phyloP scores from a whole-genome alignment of 2,888 invertebrate species.

The Trisateles emortualis region DNA sequence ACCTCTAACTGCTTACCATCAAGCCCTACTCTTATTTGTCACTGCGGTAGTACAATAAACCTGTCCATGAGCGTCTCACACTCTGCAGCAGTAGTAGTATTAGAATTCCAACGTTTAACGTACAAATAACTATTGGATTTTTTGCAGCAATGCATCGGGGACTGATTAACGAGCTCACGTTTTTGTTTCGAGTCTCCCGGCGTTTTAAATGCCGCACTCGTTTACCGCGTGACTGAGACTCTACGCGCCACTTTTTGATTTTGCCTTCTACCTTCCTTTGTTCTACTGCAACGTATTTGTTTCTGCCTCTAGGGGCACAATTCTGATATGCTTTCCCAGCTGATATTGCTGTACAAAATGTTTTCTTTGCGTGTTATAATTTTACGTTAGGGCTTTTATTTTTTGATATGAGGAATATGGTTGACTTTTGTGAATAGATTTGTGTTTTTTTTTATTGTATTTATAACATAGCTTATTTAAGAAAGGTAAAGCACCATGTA shows the following conservation, averaged over 20 bases:
- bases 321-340: constrained; percentile 4
- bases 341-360: constrained; percentile 1
- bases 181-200: constrained; percentile 23
- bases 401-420: not conserved
- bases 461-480: too few species aligned
- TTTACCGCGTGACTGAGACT: constrained; percentile 38
- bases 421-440: not conserved
- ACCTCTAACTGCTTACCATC: too few species aligned
- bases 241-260: constrained; percentile 36
- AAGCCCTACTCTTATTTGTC: too few species aligned
- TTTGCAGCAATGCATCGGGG: constrained; percentile 38
- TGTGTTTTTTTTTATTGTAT: too few species aligned
- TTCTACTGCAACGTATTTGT: constrained; percentile 29
- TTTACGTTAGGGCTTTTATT: not conserved
- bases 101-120: constrained; percentile 16
- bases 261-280: constrained; percentile 25
- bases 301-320: constrained; percentile 19
- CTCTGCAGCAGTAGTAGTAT: not conserved
- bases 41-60: too few species aligned
- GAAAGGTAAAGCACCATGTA: too few species aligned
- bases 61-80: too few species aligned
- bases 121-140: constrained; percentile 28
- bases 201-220: constrained; percentile 39
- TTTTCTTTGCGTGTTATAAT: not conserved
- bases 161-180: constrained; percentile 50